Evolutionary conservation across 2,888 invertebrate genomes (phyloP).

Genomic region (Cactoblastis cactorum): DNA sequence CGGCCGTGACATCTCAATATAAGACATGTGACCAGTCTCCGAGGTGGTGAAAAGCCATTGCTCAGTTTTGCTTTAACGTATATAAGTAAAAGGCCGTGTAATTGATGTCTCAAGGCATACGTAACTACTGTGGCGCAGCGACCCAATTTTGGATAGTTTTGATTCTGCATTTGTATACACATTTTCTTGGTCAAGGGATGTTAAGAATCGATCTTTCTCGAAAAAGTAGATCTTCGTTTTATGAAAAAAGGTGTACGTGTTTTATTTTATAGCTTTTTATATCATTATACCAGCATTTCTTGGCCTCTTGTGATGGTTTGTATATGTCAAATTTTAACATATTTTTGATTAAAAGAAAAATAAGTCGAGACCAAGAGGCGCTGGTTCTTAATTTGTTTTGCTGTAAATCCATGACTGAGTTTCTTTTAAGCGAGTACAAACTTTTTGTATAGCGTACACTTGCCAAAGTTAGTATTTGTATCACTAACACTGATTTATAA

Average conservation of each 20-base stretch:
- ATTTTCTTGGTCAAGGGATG: too few relatives aligned
- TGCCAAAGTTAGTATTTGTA: constrained; percentile 56
- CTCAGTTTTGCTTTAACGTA: too few relatives aligned
- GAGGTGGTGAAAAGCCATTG: too few relatives aligned
- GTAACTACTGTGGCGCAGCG: too few relatives aligned
- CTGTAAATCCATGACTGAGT: constrained; percentile 44
- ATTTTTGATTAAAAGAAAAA: neutral
- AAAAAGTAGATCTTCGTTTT: too few relatives aligned
- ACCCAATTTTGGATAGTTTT: too few relatives aligned
- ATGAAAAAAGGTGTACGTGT: neutral
- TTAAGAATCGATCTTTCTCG: too few relatives aligned
- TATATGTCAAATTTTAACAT: neutral
- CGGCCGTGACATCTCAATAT: too few relatives aligned
- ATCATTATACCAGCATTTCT: neutral
- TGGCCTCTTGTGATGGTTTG: neutral
- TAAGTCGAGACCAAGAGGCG: neutral
- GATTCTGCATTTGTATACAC: too few relatives aligned
- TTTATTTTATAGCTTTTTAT: constrained; percentile 1
- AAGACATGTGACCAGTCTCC: too few relatives aligned
- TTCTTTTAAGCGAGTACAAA: constrained; percentile 49
- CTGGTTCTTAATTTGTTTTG: neutral
- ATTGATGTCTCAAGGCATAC: too few relatives aligned
- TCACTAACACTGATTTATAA: constrained; percentile 25
- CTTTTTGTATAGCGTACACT: constrained; percentile 40
- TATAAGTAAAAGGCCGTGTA: too few relatives aligned